Evolutionary conservation across 2,113 vertebrate species (phyloP).

Genomic region (Antechinus flavipes): DNA sequence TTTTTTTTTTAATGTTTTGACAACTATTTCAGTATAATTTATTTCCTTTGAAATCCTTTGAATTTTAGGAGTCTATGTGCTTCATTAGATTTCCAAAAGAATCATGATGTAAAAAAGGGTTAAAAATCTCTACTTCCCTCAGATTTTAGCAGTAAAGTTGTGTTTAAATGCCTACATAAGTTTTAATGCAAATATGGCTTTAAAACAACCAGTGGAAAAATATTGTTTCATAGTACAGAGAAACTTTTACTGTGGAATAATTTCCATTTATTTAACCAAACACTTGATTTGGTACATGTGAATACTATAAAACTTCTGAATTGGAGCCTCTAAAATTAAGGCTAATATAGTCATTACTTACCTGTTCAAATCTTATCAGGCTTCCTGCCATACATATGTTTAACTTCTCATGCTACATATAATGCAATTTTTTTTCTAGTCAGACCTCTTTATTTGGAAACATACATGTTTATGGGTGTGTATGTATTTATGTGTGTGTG

Average conservation of each 20-base stretch:
- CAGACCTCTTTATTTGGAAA: not conserved
- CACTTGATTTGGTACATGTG: not conserved
- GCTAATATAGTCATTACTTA: not conserved
- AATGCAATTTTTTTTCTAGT: not conserved
- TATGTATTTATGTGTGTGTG: too few relatives aligned
- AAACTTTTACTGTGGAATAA: slow-evolving; percentile 11
- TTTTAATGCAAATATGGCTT: not conserved
- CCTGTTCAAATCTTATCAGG: not conserved
- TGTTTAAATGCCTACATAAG: not conserved
- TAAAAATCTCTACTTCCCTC: not conserved
- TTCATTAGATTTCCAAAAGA: not conserved
- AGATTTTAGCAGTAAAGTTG: not conserved
- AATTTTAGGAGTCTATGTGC: not conserved
- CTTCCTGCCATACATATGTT: not conserved
- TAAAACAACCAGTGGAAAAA: not conserved
- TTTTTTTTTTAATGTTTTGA: not conserved
- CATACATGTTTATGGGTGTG: too few relatives aligned
- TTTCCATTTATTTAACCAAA: not conserved
- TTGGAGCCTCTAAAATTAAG: slow-evolving; percentile 10
- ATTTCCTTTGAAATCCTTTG: not conserved
- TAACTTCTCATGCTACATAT: not conserved
- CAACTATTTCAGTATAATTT: not conserved
- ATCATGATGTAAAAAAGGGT: not conserved
- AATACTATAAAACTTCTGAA: slow-evolving; percentile 7
- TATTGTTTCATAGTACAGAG: slow-evolving; percentile 3